These are phyloP conservation scores for Papilio machaon DNA, from an alignment of 1,140 invertebrate species.

Conservation along the genomic window DNA sequence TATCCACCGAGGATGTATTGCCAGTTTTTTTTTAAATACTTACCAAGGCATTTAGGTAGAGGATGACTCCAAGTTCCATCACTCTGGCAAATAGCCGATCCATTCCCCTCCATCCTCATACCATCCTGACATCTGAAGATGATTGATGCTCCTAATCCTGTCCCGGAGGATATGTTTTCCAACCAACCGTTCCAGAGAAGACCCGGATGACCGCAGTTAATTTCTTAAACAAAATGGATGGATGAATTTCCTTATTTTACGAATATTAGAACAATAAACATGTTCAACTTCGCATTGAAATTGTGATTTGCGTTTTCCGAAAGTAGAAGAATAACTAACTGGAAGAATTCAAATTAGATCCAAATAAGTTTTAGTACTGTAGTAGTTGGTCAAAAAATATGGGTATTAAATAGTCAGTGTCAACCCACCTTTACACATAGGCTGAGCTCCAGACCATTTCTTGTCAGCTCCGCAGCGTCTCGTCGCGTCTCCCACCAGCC, in stretches of 20 bases:
- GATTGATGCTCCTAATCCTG: constrained; percentile 93
- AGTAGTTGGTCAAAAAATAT: too few relatives aligned
- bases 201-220: constrained; percentile 96
- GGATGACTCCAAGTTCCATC: constrained; percentile 97
- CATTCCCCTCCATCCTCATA: constrained; percentile 94
- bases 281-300: background rate
- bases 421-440: constrained; percentile 89
- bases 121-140: constrained; percentile 97
- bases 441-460: constrained; percentile 94
- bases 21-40: constrained; percentile 38
- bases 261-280: background rate
- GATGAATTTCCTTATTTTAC: background rate
- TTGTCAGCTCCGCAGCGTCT: constrained; percentile 94
- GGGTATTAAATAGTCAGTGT: background rate
- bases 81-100: constrained; percentile 94
- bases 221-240: constrained; percentile 84
- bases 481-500: constrained; percentile 92
- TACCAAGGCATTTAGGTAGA: constrained; percentile 90
- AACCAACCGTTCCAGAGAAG: constrained; percentile 97
- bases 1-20: background rate
- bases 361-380: too few relatives aligned
- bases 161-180: constrained; percentile 94
- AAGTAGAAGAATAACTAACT: background rate
- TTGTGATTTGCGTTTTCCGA: background rate
- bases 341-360: background rate